Evolutionary conservation across 2,797 vertebrate species (phyloP).

Genomic region (Halcyon leucocephala): DNA sequence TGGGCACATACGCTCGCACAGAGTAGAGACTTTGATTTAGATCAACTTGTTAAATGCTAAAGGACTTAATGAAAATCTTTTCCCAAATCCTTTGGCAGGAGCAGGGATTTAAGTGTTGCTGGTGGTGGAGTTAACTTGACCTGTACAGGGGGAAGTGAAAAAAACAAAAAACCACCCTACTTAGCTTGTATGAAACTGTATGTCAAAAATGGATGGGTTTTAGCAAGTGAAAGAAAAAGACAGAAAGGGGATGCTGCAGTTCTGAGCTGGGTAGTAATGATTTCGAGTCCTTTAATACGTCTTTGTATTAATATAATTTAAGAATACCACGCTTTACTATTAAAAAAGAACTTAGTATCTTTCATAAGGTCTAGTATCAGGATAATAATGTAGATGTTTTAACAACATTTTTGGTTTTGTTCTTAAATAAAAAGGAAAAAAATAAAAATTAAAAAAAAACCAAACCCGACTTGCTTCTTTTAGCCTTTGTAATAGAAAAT

Average conservation of each 20-base stretch:
- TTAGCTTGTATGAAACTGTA: slow-evolving; percentile 51
- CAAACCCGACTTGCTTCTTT: slow-evolving; percentile 72
- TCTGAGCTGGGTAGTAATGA: slow-evolving; percentile 75
- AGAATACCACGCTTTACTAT: slow-evolving; percentile 87
- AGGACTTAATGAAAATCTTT: slow-evolving; percentile 1
- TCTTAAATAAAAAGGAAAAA: slow-evolving; percentile 77
- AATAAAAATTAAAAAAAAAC: no score
- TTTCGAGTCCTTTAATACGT: slow-evolving; percentile 78
- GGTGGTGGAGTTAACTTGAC: neutral
- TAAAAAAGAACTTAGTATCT: slow-evolving; percentile 79
- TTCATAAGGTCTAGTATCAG: slow-evolving; percentile 83
- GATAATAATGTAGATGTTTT: slow-evolving; percentile 85
- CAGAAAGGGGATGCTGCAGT: slow-evolving; percentile 70
- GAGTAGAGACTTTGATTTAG: neutral
- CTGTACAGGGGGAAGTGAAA: neutral
- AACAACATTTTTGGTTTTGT: slow-evolving; percentile 80
- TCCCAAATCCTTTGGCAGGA: neutral
- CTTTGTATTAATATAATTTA: slow-evolving; percentile 83
- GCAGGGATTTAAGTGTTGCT: neutral
- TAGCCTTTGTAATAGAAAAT: slow-evolving; percentile 83
- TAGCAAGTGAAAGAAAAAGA: slow-evolving; percentile 41
- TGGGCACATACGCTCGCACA: neutral
- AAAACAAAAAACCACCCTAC: neutral
- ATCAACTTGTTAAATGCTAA: neutral
- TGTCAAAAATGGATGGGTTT: slow-evolving; percentile 32